Base-by-base conservation (phyloP, 2,888 invertebrate genomes). In the Phanerotoma sp. region DNA sequence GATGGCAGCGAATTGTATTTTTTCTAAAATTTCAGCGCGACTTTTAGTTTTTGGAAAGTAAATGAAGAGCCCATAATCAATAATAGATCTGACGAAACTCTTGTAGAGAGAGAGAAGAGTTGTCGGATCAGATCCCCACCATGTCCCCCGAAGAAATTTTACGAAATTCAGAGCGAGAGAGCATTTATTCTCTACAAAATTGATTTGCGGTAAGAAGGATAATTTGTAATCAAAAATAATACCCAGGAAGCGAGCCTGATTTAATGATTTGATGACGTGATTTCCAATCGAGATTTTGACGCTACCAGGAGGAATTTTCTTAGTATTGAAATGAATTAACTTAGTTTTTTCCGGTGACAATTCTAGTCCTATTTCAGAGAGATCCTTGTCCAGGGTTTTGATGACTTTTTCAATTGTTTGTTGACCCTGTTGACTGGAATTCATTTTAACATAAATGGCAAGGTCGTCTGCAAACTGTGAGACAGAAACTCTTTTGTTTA, bases 71-170 rank as follows among this genome's bases (percentile, higher is more conserved):
- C 41, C 41, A 15, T 41, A 41, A 7, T 41, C 41, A 18, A 41
- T 20, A n/a, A 41, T 20, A 5, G 41, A 41, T 20, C 41, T 13
- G 5, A 41, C 41, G 7, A 5, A 41, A 15, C 41, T 41, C 11
- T 41, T 41, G 20, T 41, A 4, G n/a, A 20, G n/a, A 7, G 16
- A 5, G n/a, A 41, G n/a, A 4, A 20, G n/a, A 7, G 41, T 41
- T 20, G 5, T 5, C 4, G 45, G 18, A n/a, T 22, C n/a, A 10
- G 54, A 42, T 11, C 57, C 57, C 57, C 54, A 54, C 41, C 54
- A 54, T 13, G 51, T 47, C 4, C 57, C 51, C 2, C 51, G 6
- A 10, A 51, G 16, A 42, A 15, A 51, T 42, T 42, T 51, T 5
- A 51, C 25, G 9, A 51, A 10, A 13, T 40, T 51, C 5, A 51